Evolutionary conservation across 2,113 vertebrate genomes (phyloP).

Genomic region (Sceloporus undulatus): DNA sequence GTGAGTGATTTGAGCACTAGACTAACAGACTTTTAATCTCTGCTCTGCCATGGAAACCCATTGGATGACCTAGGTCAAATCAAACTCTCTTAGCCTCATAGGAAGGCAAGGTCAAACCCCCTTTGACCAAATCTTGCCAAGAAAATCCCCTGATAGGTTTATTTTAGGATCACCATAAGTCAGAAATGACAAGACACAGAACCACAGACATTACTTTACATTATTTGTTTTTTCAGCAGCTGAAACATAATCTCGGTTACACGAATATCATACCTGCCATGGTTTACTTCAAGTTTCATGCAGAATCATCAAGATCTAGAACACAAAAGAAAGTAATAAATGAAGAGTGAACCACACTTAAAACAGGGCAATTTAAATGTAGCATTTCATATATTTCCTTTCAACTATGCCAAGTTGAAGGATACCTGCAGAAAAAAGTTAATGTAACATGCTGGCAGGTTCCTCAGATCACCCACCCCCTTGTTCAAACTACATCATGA

Average conservation of each 20-base stretch:
- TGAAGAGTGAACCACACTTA: background rate
- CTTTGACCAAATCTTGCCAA: no score
- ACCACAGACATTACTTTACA: background rate
- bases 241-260: background rate
- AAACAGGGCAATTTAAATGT: background rate
- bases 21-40: no score
- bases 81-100: no score
- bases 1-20: no score
- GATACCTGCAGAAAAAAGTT: no score
- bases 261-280: background rate
- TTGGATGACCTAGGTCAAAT: no score
- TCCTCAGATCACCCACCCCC: background rate
- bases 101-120: no score
- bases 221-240: fast-evolving
- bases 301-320: background rate
- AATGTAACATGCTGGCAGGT: no score
- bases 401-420: background rate
- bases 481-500: background rate
- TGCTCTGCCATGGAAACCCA: no score
- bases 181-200: no score
- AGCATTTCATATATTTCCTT: background rate
- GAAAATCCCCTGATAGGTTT: no score
- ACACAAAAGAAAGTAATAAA: background rate
- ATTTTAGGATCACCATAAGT: no score
- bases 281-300: background rate